phyloP scores from a whole-genome alignment of 2,888 invertebrate genomes.

The Xanthia icteritia region DNA sequence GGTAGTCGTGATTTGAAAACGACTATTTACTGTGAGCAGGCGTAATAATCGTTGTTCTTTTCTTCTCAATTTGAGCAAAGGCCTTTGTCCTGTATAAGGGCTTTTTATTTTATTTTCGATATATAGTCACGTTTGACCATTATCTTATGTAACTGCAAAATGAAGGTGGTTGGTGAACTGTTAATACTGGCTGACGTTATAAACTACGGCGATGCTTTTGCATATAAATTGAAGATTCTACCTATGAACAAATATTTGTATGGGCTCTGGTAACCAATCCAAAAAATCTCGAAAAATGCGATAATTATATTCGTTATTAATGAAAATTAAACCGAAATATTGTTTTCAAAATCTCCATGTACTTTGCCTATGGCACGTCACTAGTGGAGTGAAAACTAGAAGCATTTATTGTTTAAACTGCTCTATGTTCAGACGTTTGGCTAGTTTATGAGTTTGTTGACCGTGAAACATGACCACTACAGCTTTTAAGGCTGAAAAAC shows the following conservation, averaged over 20 bases:
- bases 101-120: background rate
- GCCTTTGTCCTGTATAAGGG: background rate
- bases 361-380: background rate
- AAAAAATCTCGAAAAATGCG: background rate
- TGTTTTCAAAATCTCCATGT: background rate
- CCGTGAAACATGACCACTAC: conserved; percentile 22
- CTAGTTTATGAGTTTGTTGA: conserved; percentile 37
- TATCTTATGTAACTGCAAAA: background rate
- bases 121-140: background rate
- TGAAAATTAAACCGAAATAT: background rate
- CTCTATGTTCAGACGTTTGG: conserved; percentile 18
- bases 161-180: background rate
- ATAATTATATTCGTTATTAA: background rate
- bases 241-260: background rate
- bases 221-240: background rate
- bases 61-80: background rate
- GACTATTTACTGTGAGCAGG: background rate
- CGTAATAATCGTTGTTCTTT: background rate
- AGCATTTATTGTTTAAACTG: conserved; percentile 15
- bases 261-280: no score
- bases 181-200: background rate
- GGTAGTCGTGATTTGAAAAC: background rate
- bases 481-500: conserved; percentile 17
- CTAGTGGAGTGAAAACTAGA: conserved; percentile 14
- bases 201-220: background rate